Percentiles rank a stretch among this genome's conserved stretches.
These are phyloP conservation scores for Sebastes glaucus DNA, from an alignment of 2,797 vertebrate genomes.

Conservation along the genomic window DNA sequence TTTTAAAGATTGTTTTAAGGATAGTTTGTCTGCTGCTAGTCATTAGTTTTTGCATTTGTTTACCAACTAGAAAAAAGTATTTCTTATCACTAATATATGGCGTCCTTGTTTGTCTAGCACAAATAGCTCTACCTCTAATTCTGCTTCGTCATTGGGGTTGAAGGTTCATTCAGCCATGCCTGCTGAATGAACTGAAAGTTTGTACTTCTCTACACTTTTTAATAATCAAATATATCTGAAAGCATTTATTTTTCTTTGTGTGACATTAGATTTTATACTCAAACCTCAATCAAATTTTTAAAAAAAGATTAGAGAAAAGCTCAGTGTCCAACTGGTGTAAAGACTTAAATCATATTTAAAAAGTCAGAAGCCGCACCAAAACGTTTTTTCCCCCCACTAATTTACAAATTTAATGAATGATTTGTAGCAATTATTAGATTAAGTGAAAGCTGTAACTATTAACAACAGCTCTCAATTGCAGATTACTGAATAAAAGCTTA, in stretches of 20 bases:
- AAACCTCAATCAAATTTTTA: not conserved
- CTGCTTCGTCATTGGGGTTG: not conserved
- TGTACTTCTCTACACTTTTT: no score
- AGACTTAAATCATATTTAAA: not conserved
- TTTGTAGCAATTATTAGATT: not conserved
- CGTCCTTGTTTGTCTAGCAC: not conserved
- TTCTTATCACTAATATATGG: not conserved
- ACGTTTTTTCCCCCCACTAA: not conserved
- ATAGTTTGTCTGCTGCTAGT: not conserved
- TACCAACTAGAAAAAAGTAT: not conserved
- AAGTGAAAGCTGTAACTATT: constrained; percentile 3
- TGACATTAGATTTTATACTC: not conserved
- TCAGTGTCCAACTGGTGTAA: not conserved
- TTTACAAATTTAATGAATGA: not conserved
- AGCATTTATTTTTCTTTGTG: not conserved
- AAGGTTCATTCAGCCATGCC: not conserved
- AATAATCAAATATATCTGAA: not conserved
- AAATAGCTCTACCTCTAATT: not conserved
- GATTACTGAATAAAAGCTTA: not conserved
- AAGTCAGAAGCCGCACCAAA: not conserved
- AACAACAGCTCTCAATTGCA: not conserved
- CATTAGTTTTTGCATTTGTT: not conserved
- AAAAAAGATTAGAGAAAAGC: not conserved
- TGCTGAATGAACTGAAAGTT: not conserved
- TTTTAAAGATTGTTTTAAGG: not conserved